Evolutionary conservation across 2,888 invertebrate species (phyloP), one percentile per base, ranked within the genome.

Genomic region (Galerucella calmariensis): DNA sequence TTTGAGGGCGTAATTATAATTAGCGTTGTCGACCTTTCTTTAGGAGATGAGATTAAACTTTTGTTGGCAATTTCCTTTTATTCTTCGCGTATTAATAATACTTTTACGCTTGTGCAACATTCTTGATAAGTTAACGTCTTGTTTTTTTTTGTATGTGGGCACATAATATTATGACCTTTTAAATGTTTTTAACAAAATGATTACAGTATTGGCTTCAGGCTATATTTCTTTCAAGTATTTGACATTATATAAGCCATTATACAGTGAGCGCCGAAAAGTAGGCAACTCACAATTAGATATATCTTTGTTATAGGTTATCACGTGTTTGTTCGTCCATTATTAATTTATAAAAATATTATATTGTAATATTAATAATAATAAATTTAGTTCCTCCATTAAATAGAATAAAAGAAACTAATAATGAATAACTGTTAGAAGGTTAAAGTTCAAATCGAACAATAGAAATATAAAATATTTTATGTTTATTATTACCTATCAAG

Each of bases 41-140:
- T 56, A 56, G n/a, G 8, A 56, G n/a, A 53, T 53, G n/a, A n/a
- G n/a, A 53, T 53, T 48, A 48, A 48, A 48, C 2, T 48, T 48
- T 48, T 48, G 48, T 48, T 53, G n/a, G 53, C 53, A 53, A 53
- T 53, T 53, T n/a, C 53, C 53, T 16, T 56, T 56, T 56, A 9
- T 20, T 56, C 56, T 2, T 56, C 16, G 10, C 10, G 10, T 20
- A 56, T 20, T 20, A 11, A 10, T 56, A 20, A 16, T 56, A 48
- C 48, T 20, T 56, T 20, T 16, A 16, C 16, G 14, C 14, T 53
- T 53, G 8, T 53, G 53, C 2, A 53, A 53, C n/a, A n/a, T n/a
- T 16, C 8, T 48, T 12, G 11, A 14, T 12, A 48, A 12, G 12
- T 48, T 48, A 48, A 48, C 46, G 12, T 48, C 46, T 48, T n/a